Conservation (phyloP, 2,888 invertebrate genomes). For the Ctena decussata region DNA sequence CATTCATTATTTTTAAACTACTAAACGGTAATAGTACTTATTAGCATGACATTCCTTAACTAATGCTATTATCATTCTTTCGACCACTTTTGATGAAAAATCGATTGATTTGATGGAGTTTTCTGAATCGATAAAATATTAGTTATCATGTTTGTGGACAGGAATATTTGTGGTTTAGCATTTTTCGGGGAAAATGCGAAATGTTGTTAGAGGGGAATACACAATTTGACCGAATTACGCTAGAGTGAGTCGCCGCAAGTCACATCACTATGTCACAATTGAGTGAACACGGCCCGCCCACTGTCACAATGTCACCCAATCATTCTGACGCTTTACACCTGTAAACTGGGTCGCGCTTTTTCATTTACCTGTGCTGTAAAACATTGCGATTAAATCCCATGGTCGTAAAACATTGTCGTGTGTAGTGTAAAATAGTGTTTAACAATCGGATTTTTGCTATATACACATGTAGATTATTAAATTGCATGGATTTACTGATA, state of each 20-base stretch:
- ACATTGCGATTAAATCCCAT: not conserved
- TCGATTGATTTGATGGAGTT: no score
- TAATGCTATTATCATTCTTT: no score
- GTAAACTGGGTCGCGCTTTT: constrained; percentile 4
- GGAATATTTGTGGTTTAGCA: no score
- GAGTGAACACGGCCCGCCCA: constrained; percentile 42
- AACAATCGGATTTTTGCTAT: constrained; percentile 15
- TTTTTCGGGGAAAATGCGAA: no score
- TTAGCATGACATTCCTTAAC: no score
- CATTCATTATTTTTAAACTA: no score
- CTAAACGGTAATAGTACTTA: no score
- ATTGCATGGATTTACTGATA: not conserved
- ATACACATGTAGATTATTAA: constrained; percentile 10
- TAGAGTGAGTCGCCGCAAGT: not conserved
- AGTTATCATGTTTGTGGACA: no score
- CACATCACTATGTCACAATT: not conserved
- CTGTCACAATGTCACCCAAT: constrained; percentile 38
- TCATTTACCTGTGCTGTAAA: constrained; percentile 10
- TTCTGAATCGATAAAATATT: no score
- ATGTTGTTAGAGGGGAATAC: not conserved
- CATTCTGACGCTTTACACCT: not conserved
- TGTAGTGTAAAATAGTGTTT: not conserved
- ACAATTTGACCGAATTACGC: constrained; percentile 3
- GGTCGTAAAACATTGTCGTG: constrained; percentile 8
- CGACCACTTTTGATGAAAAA: no score